A percentile compares a stretch with the other conserved stretches of the same genome.
Evolutionary conservation across 2,888 invertebrate genomes (phyloP).

Genomic region (Sarcophaga variegata): DNA sequence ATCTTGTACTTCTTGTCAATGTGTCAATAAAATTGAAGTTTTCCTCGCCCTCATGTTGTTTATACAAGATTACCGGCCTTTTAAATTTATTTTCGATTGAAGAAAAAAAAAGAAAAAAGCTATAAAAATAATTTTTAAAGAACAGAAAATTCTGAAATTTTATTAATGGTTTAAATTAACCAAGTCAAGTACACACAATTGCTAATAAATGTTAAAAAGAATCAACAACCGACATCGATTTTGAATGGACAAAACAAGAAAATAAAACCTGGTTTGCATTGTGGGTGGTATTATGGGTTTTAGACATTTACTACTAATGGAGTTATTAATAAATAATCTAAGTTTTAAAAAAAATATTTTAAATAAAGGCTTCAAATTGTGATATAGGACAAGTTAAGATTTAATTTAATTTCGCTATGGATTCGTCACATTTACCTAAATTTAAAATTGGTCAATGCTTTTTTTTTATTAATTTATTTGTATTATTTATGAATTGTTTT

Average conservation of each 20-base stretch:
- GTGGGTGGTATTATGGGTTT: neutral
- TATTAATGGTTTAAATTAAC: constrained; percentile 40
- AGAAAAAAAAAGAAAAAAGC: constrained; percentile 14
- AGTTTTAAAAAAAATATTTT: too few relatives aligned
- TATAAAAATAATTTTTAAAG: constrained; percentile 18
- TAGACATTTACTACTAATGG: neutral
- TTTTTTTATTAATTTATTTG: neutral
- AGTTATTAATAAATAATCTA: neutral
- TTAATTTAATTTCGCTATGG: constrained; percentile 39
- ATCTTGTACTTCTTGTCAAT: constrained; percentile 19
- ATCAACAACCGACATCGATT: too few relatives aligned
- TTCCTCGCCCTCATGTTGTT: neutral
- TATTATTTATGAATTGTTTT: too few relatives aligned
- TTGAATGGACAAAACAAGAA: neutral
- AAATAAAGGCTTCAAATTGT: neutral
- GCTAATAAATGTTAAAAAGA: neutral
- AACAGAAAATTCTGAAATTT: constrained; percentile 30
- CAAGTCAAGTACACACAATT: constrained; percentile 34
- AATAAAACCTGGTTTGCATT: neutral
- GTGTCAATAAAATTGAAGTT: neutral
- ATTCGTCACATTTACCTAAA: constrained; percentile 34
- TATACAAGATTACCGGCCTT: neutral
- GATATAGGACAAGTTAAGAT: constrained; percentile 43
- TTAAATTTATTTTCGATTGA: neutral
- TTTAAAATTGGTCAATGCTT: neutral